Evolutionary conservation across 2,888 invertebrate genomes (phyloP), one percentile per base, ranked within the genome.

Genomic region (Epirrhoe tristata): DNA sequence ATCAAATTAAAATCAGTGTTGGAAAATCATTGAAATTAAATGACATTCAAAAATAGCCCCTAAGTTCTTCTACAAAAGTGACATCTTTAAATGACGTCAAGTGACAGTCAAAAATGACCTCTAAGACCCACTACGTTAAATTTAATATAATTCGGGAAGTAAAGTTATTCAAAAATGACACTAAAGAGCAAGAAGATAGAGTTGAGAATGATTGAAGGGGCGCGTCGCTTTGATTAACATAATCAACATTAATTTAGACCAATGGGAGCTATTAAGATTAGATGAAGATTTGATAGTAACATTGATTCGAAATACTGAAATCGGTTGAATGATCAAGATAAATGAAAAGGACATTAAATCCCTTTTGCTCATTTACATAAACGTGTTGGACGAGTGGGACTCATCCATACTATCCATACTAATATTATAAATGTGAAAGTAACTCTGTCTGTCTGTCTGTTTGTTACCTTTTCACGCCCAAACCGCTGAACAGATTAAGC

Each of bases 1-100:
- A 70, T 67, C 66, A 58, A 71, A 72, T 72, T 72, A 66, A 70
- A 70, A 70, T 69, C 72, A 69, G 60, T 62, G 61, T 48, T 48
- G 62, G 46, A 66, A 67, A 70, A 74, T 72, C 70, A 69, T 61
- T 67, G 66, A 55, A 61, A 57, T 51, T 36, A 58, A 51, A 39
- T 6, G 14, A 2, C 46, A 46, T 36, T 36, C 36, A 4, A 57
- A 53, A 53, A 12, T 63, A n/a, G 50, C 43, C 63, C 57, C 17
- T 60, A 52, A 34, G 32, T 8, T 3, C 32, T 32, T 31, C 1
- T 0, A 6, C 0, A 12, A 57, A 63, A 17, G 24, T 53, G 50
- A n/a, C 39, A 43, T 5, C 12, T 48, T n/a, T 0, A 48, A 48
- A 7, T 48, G 6, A 48, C 16, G 14, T 48, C 48, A 48, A 48